phyloP scores from a whole-genome alignment of 2,113 vertebrate genomes.

The Gasterosteus nipponicus region DNA sequence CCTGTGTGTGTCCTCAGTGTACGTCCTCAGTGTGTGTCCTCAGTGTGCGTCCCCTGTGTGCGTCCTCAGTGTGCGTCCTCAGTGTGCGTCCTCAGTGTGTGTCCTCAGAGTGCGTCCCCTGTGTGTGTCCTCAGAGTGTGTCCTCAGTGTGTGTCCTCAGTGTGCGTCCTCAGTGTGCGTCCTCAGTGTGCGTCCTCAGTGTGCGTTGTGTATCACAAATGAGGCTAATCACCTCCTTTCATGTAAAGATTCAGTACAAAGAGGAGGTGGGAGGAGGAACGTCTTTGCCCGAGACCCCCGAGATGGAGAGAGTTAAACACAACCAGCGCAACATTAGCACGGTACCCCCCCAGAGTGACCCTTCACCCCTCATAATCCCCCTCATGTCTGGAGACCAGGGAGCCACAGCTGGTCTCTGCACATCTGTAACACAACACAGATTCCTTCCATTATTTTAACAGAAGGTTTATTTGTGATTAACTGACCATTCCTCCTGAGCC shows the following conservation, averaged over 20 bases:
- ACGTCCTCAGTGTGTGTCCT: too few relatives aligned
- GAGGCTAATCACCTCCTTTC: conserved; percentile 42
- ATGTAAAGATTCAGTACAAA: conserved; percentile 94
- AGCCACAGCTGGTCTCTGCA: conserved; percentile 8
- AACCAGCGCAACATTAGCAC: conserved; percentile 94
- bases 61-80: too few relatives aligned
- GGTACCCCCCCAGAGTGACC: conserved; percentile 84
- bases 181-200: background rate
- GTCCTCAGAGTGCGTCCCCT: too few relatives aligned
- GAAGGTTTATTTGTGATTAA: background rate
- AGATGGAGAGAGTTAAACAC: conserved; percentile 95
- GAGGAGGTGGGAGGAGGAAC: conserved; percentile 93
- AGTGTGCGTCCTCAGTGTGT: too few relatives aligned
- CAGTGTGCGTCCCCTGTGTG: too few relatives aligned
- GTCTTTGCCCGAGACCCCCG: conserved; percentile 92
- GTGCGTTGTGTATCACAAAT: background rate
- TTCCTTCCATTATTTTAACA: background rate
- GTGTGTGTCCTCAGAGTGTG: too few relatives aligned
- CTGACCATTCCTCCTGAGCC: background rate
- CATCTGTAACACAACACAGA: background rate
- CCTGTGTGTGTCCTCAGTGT: too few relatives aligned
- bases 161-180: too few relatives aligned
- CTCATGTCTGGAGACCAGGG: background rate
- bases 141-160: too few relatives aligned
- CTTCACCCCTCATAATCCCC: conserved; percentile 35